Evolutionary conservation across 2,113 vertebrate genomes (phyloP), one percentile per base, ranked within the genome.

Genomic region (Tachysurus vachellii): DNA sequence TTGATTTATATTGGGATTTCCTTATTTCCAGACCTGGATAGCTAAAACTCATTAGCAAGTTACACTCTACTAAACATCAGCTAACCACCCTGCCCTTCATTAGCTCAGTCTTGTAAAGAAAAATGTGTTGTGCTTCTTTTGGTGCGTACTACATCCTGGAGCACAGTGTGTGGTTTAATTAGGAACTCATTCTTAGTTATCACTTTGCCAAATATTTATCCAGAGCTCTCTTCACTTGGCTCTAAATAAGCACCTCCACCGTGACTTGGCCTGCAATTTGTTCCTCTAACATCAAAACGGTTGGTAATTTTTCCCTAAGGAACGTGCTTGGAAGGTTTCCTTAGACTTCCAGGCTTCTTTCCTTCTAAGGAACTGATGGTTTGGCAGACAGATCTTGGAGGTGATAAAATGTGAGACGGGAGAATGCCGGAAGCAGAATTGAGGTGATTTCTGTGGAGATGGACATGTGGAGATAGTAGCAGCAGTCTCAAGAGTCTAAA

Each of bases 141-240:
- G 19, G 28, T 50, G 12, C 23, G 28, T 26, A 83, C 44, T 31
- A 66, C 36, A 71, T 23, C 50, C 50, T 81, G 61, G 31, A 86
- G 31, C 83, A 56, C 80, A n/a, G 70, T 91, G 89, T 91, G 91
- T 91, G 93, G 91, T 91, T 93, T 91, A 80, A 89, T 85, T 89
- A 73, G 82, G 89, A 86, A 77, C 86, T 76, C 42, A 81, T 87
- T 85, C 82, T 75, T 54, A 83, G 86, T 82, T 59, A 66, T 42
- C n/a, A 85, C 83, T 89, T 88, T 89, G 90, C 90, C 89, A 90
- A 87, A 83, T 87, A 88, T 92, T 90, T 91, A 89, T 82, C 89
- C 85, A 80, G 88, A 88, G 89, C 89, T 89, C 62, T 89, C 80
- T 62, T 86, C 80, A 83, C 62, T 17, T 36, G 70, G 81, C 66